Evolutionary conservation across 2,888 invertebrate species (phyloP).

Genomic region (Bombylius major): DNA sequence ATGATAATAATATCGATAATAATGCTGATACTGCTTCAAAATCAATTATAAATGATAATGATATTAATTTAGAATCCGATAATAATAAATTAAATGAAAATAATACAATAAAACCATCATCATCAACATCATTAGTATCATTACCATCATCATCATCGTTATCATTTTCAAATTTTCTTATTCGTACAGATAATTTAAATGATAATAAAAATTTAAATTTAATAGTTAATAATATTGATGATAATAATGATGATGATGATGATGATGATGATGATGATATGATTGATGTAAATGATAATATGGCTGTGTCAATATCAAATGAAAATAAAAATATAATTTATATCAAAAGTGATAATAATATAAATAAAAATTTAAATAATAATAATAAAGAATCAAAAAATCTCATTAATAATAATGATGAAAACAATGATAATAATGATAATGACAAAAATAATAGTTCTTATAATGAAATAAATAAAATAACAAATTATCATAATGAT

Average conservation of each 20-base stretch:
- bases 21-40: neutral
- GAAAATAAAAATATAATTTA: neutral
- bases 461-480: conserved; percentile 22
- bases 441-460: conserved; percentile 1
- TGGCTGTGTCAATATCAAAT: neutral
- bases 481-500: conserved; percentile 20
- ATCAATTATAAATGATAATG: no score
- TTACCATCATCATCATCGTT: no score
- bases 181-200: no score
- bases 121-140: no score
- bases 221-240: neutral
- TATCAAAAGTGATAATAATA: neutral
- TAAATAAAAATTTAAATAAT: neutral
- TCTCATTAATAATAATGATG: neutral
- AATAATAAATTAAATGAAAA: neutral
- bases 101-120: neutral
- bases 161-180: no score
- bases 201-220: no score
- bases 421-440: neutral
- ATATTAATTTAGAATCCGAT: neutral
- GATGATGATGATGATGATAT: neutral
- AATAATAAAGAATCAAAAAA: neutral
- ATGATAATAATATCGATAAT: neutral
- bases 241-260: neutral
- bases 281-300: neutral